phyloP scores from a whole-genome alignment of 2,888 invertebrate species.

The Drosophila multiciliata region DNA sequence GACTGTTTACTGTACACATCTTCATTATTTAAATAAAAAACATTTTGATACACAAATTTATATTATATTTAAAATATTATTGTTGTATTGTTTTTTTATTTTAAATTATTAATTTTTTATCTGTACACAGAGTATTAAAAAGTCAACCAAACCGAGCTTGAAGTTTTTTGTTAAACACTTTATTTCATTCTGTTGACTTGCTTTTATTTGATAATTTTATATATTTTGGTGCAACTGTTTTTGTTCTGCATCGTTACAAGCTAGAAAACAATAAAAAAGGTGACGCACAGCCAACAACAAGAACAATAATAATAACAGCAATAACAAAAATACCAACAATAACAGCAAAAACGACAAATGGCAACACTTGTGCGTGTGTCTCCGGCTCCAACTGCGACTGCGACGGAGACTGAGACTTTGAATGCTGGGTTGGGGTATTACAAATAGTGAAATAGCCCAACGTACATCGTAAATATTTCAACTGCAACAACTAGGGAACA shows the following conservation, averaged over 20 bases:
- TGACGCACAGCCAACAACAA: constrained; percentile 48
- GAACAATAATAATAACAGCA: constrained; percentile 18
- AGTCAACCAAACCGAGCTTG: neutral
- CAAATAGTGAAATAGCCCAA: constrained; percentile 79
- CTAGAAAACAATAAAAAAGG: constrained; percentile 62
- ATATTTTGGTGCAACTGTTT: constrained; percentile 67
- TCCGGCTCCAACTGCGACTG: constrained; percentile 27
- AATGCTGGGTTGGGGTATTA: constrained; percentile 44
- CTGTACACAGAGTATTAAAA: neutral
- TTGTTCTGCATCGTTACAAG: constrained; percentile 61
- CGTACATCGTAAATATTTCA: constrained; percentile 80
- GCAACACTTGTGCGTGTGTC: constrained; percentile 77
- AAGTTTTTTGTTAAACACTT: constrained; percentile 10
- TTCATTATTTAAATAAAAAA: neutral
- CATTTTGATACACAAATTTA: no score
- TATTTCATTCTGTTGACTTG: constrained; percentile 32
- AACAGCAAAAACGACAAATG: constrained; percentile 39
- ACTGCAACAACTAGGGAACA: constrained; percentile 75
- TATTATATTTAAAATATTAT: neutral
- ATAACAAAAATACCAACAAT: constrained; percentile 12
- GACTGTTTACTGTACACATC: neutral
- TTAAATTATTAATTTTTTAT: neutral
- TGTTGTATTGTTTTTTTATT: neutral
- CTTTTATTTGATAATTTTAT: constrained; percentile 76
- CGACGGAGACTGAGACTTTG: constrained; percentile 12